These are phyloP conservation scores for Pseudolaguvia tuberculata DNA, from an alignment of 2,113 vertebrate species.

Conservation along the genomic window DNA sequence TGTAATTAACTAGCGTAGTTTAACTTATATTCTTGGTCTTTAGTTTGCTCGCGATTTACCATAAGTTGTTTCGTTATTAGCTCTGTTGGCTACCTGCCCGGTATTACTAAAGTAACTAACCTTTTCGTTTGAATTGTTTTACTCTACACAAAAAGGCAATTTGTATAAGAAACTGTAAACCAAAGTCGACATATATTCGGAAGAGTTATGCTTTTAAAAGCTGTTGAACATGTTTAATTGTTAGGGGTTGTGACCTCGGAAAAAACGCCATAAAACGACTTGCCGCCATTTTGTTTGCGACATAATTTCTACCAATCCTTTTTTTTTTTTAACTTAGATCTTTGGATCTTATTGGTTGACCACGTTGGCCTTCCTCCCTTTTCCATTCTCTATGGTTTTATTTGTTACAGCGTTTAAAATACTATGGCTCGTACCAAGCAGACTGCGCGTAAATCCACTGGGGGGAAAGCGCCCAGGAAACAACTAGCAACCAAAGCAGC, in stretches of 20 bases:
- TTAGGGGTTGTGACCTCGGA: neutral
- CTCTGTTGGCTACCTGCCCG: neutral
- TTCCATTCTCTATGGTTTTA: neutral
- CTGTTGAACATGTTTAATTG: too few relatives aligned
- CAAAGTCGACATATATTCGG: neutral
- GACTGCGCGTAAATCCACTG: conserved; percentile 85
- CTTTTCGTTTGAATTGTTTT: neutral
- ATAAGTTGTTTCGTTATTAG: neutral
- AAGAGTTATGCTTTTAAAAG: neutral
- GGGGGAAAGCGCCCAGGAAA: conserved; percentile 84
- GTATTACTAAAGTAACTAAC: neutral
- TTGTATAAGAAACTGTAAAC: too few relatives aligned
- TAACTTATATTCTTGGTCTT: too few relatives aligned
- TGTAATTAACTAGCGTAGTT: too few relatives aligned
- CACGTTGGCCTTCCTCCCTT: too few relatives aligned
- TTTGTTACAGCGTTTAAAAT: conserved; percentile 34
- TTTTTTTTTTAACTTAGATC: too few relatives aligned
- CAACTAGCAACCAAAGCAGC: conserved; percentile 83
- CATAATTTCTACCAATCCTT: neutral
- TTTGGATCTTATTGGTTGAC: too few relatives aligned
- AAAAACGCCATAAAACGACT: neutral
- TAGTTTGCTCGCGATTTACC: too few relatives aligned
- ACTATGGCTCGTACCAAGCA: conserved; percentile 88
- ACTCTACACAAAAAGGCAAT: neutral
- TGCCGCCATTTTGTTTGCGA: conserved; percentile 41